phyloP scores from a whole-genome alignment of 92 coral and sea anemone species.

The Chrysogorgia sp. region DNA sequence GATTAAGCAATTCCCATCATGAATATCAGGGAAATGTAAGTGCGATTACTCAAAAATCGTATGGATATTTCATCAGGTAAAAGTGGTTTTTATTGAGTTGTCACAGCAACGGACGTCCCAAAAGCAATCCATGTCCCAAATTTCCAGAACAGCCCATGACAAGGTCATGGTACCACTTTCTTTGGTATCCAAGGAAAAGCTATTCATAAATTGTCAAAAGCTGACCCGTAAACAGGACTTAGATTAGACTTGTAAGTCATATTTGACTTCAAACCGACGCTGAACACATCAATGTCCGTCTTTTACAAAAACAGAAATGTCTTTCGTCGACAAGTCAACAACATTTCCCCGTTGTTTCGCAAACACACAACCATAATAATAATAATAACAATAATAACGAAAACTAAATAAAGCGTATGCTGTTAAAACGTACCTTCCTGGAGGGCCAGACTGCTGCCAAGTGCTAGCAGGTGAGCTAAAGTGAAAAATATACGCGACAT shows the following conservation, averaged over 20 bases:
- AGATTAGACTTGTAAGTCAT: neutral
- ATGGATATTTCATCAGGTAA: neutral
- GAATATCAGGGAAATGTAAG: no score
- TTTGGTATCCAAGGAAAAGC: slow-evolving; percentile 6
- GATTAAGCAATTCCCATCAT: no score
- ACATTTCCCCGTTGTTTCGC: no score
- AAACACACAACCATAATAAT: no score
- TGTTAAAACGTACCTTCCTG: slow-evolving; percentile 71
- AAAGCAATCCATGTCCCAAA: neutral
- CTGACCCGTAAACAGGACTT: neutral
- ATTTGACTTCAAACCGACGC: neutral
- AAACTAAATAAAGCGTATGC: slow-evolving; percentile 19
- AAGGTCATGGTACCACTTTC: slow-evolving; percentile 9
- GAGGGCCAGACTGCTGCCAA: slow-evolving; percentile 84
- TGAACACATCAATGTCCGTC: neutral
- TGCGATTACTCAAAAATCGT: neutral
- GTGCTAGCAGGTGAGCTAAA: slow-evolving; percentile 59
- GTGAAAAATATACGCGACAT: slow-evolving; percentile 22
- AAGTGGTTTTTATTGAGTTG: slow-evolving; percentile 29
- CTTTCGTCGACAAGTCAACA: no score
- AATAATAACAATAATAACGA: slow-evolving; percentile 24
- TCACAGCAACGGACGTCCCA: slow-evolving; percentile 20
- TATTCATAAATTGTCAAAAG: neutral
- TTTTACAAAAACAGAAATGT: no score
- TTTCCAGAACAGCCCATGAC: neutral